Evolutionary conservation across 2,888 invertebrate genomes (phyloP), one percentile per base, ranked within the genome.

Genomic region (Tetragnatha montana): DNA sequence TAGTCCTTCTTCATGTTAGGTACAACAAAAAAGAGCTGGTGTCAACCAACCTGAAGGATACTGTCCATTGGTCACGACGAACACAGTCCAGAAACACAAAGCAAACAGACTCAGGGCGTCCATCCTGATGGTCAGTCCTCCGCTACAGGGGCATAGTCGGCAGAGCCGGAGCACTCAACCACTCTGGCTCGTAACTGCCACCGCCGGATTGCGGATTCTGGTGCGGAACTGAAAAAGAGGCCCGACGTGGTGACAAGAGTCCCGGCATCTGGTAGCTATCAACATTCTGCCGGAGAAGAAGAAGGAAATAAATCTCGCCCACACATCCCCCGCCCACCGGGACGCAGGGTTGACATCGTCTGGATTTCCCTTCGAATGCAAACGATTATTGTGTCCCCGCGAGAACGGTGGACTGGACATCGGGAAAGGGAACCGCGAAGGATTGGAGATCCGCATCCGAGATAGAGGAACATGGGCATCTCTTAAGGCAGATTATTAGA

Each of bases 191-290:
- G 80, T 73, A 80, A 47, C 73, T 85, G 88, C 83, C 51, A 83
- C 90, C 85, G 89, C 76, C 17, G 81, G 71, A 71, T 69, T 74
- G 47, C 75, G 69, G 70, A 80, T 81, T 75, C 74, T 81, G 81
- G 49, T 22, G 81, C 47, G 86, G 76, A 79, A 22, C 19, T 69
- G 70, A 78, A 70, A 76, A 83, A 88, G 89, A 81, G 89, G 89
- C 89, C 89, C 81, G 70, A 85, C 71, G 80, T 81, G 85, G 81
- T 81, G 89, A 89, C 89, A 89, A 84, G 69, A 21, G 80, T 50
- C 80, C 35, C 35, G 76, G 81, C 89, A 89, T 89, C 89, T 89
- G 89, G 89, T 70, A 89, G 81, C 70, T 76, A 89, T 89, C 89
- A 89, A 81, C 85, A 89, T 89, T 78, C 60, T 60, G 85, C 89